Base-by-base conservation (phyloP, 2,113 vertebrate genomes). In the Gymnorhina tibicen region DNA sequence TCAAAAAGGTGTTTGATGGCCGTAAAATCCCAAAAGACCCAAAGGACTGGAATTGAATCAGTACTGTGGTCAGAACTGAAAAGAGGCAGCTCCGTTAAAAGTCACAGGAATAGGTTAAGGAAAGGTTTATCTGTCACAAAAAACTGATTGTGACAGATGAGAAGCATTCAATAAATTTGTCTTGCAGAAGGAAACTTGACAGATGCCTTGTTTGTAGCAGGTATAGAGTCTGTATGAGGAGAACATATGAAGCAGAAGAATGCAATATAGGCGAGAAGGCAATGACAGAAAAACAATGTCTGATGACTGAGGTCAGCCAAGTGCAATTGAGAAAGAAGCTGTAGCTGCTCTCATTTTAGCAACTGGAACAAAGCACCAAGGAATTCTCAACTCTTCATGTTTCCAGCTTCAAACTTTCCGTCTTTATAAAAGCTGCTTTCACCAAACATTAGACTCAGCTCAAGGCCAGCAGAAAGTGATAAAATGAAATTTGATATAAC, bases 261-360 rank as follows among this genome's bases (percentile, higher is more conserved):
- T 58, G 53, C 49, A 72, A 68, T 6, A 41, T 7, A 68, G 41
- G 16, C 73, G 69, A 82, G 66, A 85, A 95, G 67, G 50, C 55
- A 89, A 41, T 73, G 72, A 81, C 63, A 86, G 72, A 53, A 88
- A 95, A 93, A 84, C 62, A 92, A 32, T 17, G 35, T 52, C 58
- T 91, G 66, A 37, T 50, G 39, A 33, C 50, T 70, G 67, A 93
- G 87, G 91, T 95, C 91, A 95, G 94, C 72, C 83, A 95, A 96
- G 55, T 59, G 50, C 81, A 95, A 47, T 23, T 85, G 87, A 85
- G 63, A 87, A 91, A 95, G 85, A 95, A 87, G 35, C 15, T 13
- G 15, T 55, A 83, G 72, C 63, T 95, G 32, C 50, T 95, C 83
- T 62, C 47, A 28, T 84, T 90, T 94, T 80, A 96, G 76, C 50